phyloP scores from a whole-genome alignment of 23 tunicate genomes.

The Trididemnum nubilum region DNA sequence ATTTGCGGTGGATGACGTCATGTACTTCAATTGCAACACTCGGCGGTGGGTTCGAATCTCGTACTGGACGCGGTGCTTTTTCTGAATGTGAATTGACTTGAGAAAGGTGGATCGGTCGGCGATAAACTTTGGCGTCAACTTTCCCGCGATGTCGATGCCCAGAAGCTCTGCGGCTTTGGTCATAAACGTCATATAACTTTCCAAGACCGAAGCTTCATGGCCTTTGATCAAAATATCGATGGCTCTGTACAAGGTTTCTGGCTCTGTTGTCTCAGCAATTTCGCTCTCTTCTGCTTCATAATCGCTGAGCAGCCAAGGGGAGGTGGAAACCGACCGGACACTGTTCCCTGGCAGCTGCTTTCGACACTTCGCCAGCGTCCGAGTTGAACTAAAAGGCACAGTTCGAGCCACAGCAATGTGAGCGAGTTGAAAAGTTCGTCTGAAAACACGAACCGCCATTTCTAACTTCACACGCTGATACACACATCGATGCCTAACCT shows the following conservation, averaged over 20 bases:
- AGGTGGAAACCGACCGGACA: too few species aligned
- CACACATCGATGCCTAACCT: too few species aligned
- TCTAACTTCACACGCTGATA: too few species aligned
- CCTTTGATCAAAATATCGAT: constrained; percentile 80
- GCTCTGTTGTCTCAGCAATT: neutral
- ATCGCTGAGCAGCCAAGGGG: too few species aligned
- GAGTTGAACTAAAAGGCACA: too few species aligned
- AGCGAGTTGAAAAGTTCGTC: too few species aligned
- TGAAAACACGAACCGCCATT: too few species aligned
- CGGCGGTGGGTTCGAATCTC: constrained; percentile 73
- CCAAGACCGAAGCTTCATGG: constrained; percentile 70
- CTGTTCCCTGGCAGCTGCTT: too few species aligned
- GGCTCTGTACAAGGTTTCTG: constrained; percentile 53
- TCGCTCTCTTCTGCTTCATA: too few species aligned
- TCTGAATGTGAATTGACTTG: constrained; percentile 61
- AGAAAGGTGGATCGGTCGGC: constrained; percentile 70
- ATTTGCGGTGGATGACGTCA: constrained; percentile 82
- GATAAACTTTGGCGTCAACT: constrained; percentile 67
- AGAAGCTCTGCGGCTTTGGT: constrained; percentile 59
- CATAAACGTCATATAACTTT: constrained; percentile 64
- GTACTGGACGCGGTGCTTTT: constrained; percentile 84
- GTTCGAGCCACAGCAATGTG: too few species aligned
- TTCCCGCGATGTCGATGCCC: constrained; percentile 60
- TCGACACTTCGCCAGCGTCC: too few species aligned
- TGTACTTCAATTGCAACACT: constrained; percentile 72